Evolutionary conservation across 2,888 invertebrate genomes (phyloP), one percentile per base, ranked within the genome.

Genomic region (Cheilosia grossa): DNA sequence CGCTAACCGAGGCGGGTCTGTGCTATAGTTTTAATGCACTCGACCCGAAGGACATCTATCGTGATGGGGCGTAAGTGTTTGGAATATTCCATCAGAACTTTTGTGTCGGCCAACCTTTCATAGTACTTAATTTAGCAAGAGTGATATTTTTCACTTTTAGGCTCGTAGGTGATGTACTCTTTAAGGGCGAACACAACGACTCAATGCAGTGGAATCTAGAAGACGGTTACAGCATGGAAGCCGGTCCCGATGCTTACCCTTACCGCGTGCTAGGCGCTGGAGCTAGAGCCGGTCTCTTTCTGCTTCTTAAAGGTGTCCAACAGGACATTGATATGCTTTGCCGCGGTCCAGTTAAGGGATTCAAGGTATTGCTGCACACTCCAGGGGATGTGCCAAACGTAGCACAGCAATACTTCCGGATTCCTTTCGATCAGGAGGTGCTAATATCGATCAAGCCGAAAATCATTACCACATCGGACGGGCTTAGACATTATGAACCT

Each of bases 381-480:
- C 91, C 91, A 0, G 91, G 91, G 0, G 91, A 92, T 69, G 89
- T 91, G 37, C 89, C 91, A 0, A 91, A 90, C 72, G 90, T 91
- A 2, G 88, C 94, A 0, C 94, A 94, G 86, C 95, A 95, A 89
- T 96, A 95, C 89, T 95, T 96, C 90, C 93, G 95, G 69, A 94
- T 94, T 13, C 95, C 96, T 10, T 91, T 95, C 74, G 94, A 94
- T 74, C 95, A 95, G 89, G 95, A 96, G 90, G 94, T 96, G 0
- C 93, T 95, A 0, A 95, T 95, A 1, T 94, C 95, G 0, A 94
- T 96, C 13, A 94, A 95, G 89, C 96, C 96, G 0, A 95, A 95
- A 90, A 95, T 96, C 93, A 95, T 96, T 93, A 95, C 95, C 2
- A 96, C 96, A 2, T 95, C 95, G 0, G 93, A 93, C 69, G 95